These are phyloP conservation scores for Hippotragus niger DNA, from an alignment of 2,113 vertebrate species.

Conservation along the genomic window DNA sequence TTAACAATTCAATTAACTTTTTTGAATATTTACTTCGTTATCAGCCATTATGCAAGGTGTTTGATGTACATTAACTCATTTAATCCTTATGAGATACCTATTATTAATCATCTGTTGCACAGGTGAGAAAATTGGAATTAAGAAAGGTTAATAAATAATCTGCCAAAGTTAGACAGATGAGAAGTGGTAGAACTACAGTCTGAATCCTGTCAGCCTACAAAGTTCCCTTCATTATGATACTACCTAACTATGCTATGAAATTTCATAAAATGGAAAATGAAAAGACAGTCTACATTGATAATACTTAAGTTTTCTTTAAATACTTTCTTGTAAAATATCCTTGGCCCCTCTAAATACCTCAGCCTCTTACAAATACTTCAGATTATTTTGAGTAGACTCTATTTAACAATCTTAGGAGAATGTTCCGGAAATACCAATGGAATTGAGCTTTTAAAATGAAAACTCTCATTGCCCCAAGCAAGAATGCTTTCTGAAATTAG, in stretches of 20 bases:
- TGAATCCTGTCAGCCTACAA: not conserved
- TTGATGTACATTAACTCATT: not conserved
- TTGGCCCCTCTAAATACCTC: not conserved
- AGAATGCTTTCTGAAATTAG: constrained; percentile 36
- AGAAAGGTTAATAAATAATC: not conserved
- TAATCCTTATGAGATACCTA: not conserved
- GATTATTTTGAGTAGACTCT: constrained; percentile 1
- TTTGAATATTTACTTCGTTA: not conserved
- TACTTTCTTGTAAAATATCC: not conserved
- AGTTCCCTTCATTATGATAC: not conserved
- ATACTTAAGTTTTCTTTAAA: constrained; percentile 4
- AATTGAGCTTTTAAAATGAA: constrained; percentile 35
- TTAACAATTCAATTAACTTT: not conserved
- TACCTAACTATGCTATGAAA: not conserved
- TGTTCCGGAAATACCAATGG: not conserved
- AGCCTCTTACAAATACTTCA: not conserved
- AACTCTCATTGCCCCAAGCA: constrained; percentile 30
- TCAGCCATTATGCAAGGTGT: not conserved
- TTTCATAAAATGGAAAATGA: not conserved
- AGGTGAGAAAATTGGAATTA: not conserved
- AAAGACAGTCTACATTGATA: not conserved
- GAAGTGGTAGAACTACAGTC: not conserved
- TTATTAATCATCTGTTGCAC: not conserved
- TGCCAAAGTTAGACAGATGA: not conserved
- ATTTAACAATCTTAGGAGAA: constrained; percentile 24